Evolutionary conservation across 2,888 invertebrate genomes (phyloP), one percentile per base, ranked within the genome.

Genomic region (Rhaphigaster nebulosa): DNA sequence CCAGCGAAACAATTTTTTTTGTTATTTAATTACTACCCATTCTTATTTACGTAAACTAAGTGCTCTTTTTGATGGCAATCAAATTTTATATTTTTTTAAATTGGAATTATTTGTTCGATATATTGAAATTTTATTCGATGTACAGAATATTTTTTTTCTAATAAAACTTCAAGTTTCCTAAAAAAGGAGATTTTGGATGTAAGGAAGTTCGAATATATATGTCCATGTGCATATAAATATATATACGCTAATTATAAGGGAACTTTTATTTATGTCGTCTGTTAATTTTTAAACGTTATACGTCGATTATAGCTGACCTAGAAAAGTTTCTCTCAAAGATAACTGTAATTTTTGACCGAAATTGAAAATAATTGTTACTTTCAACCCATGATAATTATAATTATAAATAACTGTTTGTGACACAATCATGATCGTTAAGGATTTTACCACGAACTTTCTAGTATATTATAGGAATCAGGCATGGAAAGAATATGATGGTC

Each of bases 381-480:
- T 76, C 38, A 34, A 76, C 20, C 70, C 20, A 38, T 38, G 34
- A 76, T 76, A 38, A 76, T 76, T 38, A 38, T 34, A 76, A 76
- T 76, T 38, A 76, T 20, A 38, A 34, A 76, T 76, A 38, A 76
- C 23, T 76, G 38, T 76, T 76, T 76, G 34, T 76, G 70, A 76
- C 29, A 65, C 12, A 34, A 65, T 65, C 29, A 65, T 15, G 23
- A 76, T 26, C 70, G 70, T 76, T 76, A 76, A 29, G 38, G 34
- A 38, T 76, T 76, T 76, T 76, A 76, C 70, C 23, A 38, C 20
- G 23, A 23, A 76, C 70, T 76, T 76, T 76, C 70, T 76, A 76
- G 20, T 20, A 10, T 29, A 38, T 76, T 34, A 76, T 76, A 38
- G 38, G 70, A 4, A 38, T 38, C 70, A 1, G 23, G 8, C 70